Percentiles rank a stretch among this genome's conserved stretches.
Evolutionary conservation across 2,888 invertebrate genomes (phyloP).

Genomic region (Deilephila porcellus): DNA sequence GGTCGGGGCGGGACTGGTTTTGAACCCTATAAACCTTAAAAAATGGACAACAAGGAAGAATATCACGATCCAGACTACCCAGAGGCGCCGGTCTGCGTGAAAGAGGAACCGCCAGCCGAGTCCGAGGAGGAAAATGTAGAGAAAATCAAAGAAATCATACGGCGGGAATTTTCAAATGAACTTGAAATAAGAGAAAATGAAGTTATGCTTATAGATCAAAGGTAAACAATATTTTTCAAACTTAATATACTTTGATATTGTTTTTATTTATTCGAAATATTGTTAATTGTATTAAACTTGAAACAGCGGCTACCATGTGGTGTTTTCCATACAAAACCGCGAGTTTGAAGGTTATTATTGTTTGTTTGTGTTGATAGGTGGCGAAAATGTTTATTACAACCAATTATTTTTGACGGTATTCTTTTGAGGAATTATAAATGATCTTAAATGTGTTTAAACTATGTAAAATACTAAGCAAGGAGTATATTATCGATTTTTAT

Average conservation of each 20-base stretch:
- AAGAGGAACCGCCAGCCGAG: conserved; percentile 54
- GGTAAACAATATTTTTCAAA: conserved; percentile 68
- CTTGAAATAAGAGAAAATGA: conserved; percentile 88
- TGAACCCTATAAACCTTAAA: conserved; percentile 49
- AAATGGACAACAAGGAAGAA: conserved; percentile 78
- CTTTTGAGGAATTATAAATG: not conserved
- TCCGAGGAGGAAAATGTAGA: conserved; percentile 73
- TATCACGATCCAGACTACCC: conserved; percentile 86
- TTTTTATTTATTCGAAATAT: not conserved
- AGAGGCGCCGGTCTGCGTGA: conserved; percentile 55
- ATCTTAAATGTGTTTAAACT: not conserved
- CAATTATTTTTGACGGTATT: not conserved
- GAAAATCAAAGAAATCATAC: conserved; percentile 86
- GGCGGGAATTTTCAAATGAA: conserved; percentile 89
- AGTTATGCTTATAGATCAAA: conserved; percentile 88
- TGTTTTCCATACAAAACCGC: conserved; percentile 17
- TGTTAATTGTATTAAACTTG: not conserved
- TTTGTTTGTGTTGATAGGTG: conserved; percentile 32
- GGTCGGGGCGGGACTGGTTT: conserved; percentile 63
- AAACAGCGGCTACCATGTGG: conserved; percentile 31
- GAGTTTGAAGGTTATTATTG: conserved; percentile 32
- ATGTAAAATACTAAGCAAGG: not conserved
- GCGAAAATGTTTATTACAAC: not conserved
- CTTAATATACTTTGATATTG: conserved; percentile 30
- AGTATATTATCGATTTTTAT: not conserved